A percentile compares a stretch with the other conserved stretches of the same genome.
These are phyloP conservation scores for Gisinianus flammeolus DNA, from an alignment of 2,888 invertebrate species.

Conservation along the genomic window DNA sequence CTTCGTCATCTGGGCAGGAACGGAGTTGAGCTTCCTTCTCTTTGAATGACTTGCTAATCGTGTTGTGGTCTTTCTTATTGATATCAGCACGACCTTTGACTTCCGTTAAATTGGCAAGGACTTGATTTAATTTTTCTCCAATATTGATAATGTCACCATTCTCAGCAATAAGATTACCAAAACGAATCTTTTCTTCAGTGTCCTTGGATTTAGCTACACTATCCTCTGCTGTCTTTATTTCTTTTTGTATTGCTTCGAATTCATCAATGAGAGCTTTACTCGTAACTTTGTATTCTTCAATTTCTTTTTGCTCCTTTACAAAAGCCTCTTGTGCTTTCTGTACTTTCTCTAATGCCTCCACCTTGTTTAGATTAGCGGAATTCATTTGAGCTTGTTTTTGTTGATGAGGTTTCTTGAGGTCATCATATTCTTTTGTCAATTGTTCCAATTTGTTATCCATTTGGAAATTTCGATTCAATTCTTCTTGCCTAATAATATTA, in stretches of 20 bases:
- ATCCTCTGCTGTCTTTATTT: conserved; percentile 68
- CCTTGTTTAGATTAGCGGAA: conserved; percentile 42
- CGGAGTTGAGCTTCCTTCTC: conserved; percentile 41
- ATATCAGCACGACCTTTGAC: conserved; percentile 23
- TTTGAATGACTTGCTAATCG: conserved; percentile 8
- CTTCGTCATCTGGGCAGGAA: conserved; percentile 50
- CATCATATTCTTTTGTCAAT: conserved; percentile 71
- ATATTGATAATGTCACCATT: conserved; percentile 48
- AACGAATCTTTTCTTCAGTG: conserved; percentile 45
- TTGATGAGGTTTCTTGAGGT: conserved; percentile 72
- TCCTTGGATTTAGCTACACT: conserved; percentile 47
- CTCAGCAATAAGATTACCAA: conserved; percentile 28
- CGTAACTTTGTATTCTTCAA: conserved; percentile 66
- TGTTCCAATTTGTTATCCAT: conserved; percentile 70
- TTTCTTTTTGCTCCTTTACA: conserved; percentile 71
- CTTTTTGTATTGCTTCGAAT: conserved; percentile 66
- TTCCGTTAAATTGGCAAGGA: conserved; percentile 40
- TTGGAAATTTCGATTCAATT: conserved; percentile 65
- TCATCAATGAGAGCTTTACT: conserved; percentile 66
- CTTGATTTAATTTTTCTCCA: conserved; percentile 48
- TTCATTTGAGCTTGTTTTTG: conserved; percentile 67
- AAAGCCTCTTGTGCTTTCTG: conserved; percentile 73
- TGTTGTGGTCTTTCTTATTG: conserved; percentile 20
- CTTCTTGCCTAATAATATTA: conserved; percentile 32
- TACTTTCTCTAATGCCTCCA: conserved; percentile 66